Conservation (phyloP, 2,113 vertebrate species). For the Hyperopisus bebe region DNA sequence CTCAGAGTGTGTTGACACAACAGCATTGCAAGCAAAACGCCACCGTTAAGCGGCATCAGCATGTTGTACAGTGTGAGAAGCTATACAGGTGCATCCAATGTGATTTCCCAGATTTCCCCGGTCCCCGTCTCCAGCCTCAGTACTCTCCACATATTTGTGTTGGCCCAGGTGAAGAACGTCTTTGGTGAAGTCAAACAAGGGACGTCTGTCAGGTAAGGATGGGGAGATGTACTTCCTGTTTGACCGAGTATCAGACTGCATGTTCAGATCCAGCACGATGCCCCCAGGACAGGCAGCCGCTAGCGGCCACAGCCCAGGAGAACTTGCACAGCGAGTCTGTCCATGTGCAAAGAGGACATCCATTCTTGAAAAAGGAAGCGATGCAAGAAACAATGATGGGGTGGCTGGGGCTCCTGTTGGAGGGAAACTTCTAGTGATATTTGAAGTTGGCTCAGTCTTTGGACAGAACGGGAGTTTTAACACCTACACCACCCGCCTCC, state of each 20-base stretch:
- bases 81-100: neutral
- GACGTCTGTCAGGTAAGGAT: neutral
- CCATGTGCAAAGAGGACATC: neutral
- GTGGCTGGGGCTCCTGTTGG: neutral
- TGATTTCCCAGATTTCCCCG: neutral
- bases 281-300: neutral
- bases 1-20: neutral
- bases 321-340: neutral
- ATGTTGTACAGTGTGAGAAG: neutral
- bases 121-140: neutral
- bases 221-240: neutral
- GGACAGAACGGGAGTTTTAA: neutral
- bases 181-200: neutral
- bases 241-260: neutral
- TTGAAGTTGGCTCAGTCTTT: neutral
- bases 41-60: neutral
- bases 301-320: neutral
- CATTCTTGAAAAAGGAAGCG: neutral
- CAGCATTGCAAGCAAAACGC: neutral
- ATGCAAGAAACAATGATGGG: neutral
- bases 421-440: neutral
- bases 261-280: neutral
- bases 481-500: neutral
- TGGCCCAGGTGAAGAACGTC: neutral
- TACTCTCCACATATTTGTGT: neutral